Conservation (phyloP, 2,113 vertebrate species). For the Numida meleagris region DNA sequence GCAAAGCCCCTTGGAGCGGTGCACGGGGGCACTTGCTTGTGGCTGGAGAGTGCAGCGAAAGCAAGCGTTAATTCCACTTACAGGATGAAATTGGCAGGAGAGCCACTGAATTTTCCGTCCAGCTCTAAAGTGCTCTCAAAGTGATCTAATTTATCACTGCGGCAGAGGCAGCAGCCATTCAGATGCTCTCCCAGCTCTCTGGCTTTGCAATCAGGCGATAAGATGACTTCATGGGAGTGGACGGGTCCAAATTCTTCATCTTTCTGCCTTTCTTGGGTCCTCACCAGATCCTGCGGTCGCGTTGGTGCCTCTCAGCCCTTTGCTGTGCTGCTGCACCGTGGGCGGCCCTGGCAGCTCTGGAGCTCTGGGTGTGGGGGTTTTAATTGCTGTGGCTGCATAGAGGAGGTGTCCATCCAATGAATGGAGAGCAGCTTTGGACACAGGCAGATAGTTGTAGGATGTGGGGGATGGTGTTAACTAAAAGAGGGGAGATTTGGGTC, state of each 20-base stretch:
- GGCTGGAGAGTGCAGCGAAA: not conserved
- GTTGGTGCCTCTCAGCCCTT: not conserved
- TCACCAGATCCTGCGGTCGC: not conserved
- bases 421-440: not conserved
- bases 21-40: not conserved
- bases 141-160: slow-evolving; percentile 65
- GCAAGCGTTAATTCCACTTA: slow-evolving; percentile 25
- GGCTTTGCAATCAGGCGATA: not conserved
- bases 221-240: slow-evolving; percentile 46
- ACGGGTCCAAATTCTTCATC: not conserved
- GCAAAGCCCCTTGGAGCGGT: fast-evolving
- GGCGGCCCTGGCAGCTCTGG: fast-evolving
- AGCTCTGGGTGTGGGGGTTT: not conserved
- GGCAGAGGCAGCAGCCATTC: slow-evolving; percentile 50
- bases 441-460: not conserved
- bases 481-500: not conserved
- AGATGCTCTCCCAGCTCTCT: not conserved
- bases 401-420: not conserved
- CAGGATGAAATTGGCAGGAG: slow-evolving; percentile 49
- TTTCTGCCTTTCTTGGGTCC: not conserved
- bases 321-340: not conserved
- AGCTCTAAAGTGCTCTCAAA: slow-evolving; percentile 53
- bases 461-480: not conserved
- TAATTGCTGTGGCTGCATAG: not conserved
- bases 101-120: slow-evolving; percentile 38